These are phyloP conservation scores for Strix uralensis DNA, from an alignment of 2,113 vertebrate species.

Conservation along the genomic window DNA sequence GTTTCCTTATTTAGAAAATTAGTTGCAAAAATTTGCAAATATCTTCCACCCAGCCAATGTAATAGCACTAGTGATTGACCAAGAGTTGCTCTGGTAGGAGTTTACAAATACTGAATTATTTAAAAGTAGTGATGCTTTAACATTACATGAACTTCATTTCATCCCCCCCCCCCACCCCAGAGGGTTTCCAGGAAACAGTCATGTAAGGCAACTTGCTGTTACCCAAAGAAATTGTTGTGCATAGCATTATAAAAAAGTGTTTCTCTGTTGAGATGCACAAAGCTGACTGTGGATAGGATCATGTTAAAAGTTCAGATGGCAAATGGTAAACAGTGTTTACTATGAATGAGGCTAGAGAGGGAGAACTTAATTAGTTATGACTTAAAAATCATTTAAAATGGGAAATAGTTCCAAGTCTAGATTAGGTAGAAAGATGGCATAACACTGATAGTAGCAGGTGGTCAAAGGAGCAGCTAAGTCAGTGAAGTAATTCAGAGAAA, in stretches of 20 bases:
- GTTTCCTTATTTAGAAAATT: not conserved
- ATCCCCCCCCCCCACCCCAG: too few species aligned
- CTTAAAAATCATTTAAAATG: not conserved
- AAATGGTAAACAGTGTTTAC: not conserved
- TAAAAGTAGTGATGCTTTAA: not conserved
- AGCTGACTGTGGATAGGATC: not conserved
- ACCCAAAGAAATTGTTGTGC: not conserved
- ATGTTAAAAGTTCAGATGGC: not conserved
- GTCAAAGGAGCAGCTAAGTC: not conserved
- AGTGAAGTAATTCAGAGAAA: not conserved
- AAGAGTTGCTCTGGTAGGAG: not conserved
- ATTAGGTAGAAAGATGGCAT: accelerated
- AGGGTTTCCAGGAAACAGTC: not conserved
- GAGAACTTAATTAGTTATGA: not conserved
- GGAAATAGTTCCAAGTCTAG: not conserved
- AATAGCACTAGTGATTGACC: not conserved
- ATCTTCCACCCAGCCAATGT: not conserved
- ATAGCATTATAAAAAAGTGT: not conserved
- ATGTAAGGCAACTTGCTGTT: not conserved
- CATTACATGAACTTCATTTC: not conserved
- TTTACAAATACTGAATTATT: not conserved
- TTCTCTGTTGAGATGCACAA: not conserved
- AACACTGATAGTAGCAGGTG: not conserved
- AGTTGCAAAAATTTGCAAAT: not conserved
- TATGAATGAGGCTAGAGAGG: not conserved